These are phyloP conservation scores for Donacobius atricapilla DNA, from an alignment of 2,113 vertebrate species.

Conservation along the genomic window DNA sequence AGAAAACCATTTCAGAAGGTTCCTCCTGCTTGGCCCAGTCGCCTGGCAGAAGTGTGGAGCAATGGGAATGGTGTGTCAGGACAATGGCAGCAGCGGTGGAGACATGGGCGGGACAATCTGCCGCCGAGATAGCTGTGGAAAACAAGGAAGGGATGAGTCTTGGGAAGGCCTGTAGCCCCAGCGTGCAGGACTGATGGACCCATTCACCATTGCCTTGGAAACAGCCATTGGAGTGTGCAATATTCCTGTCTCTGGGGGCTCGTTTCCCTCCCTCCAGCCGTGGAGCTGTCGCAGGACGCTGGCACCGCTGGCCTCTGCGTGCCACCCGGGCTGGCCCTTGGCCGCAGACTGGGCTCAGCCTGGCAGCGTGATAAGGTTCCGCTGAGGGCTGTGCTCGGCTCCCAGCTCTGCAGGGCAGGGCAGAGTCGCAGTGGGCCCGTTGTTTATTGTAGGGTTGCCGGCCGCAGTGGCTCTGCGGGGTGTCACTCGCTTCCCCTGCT, in stretches of 20 bases:
- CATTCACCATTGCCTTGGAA: background rate
- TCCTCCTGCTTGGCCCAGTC: background rate
- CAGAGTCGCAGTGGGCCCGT: background rate
- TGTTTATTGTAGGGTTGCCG: background rate
- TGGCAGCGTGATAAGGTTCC: fast-evolving
- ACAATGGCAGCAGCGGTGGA: background rate
- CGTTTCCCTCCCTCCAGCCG: background rate
- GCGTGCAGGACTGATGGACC: background rate
- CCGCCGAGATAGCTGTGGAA: background rate
- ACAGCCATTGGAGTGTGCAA: background rate
- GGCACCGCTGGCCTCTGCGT: background rate
- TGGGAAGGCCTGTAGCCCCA: background rate
- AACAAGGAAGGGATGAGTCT: background rate
- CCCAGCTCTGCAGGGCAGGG: background rate
- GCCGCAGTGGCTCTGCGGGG: background rate
- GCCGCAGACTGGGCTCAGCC: background rate
- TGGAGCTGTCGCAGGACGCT: background rate
- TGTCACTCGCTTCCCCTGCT: background rate
- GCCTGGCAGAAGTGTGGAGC: background rate
- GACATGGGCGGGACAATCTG: background rate
- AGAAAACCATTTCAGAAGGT: background rate
- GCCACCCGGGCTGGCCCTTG: background rate
- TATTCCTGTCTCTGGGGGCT: background rate
- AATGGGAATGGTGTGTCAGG: background rate
- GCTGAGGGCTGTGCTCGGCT: background rate